Base-by-base conservation (phyloP, 2,888 invertebrate species). In the Mesoligia furuncula region DNA sequence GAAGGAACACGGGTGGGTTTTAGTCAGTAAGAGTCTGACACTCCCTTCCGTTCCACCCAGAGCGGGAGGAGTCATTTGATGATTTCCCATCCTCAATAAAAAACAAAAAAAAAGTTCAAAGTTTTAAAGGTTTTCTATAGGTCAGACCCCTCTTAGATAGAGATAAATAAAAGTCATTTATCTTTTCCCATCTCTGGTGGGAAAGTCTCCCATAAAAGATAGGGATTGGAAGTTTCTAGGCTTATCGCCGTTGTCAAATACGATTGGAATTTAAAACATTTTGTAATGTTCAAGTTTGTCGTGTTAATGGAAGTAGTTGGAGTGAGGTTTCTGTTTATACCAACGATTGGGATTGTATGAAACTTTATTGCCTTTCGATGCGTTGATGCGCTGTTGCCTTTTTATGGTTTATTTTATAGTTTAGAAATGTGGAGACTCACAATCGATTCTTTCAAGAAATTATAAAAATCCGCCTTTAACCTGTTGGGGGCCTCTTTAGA, bases 131-230 rank as follows among this genome's bases (percentile, higher is more conserved):
- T 70, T 36, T 51, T 45, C 15, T 61, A 45, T 57, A 51, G 31
- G 42, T 54, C 62, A 73, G n/a, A n/a, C n/a, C n/a, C n/a, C n/a
- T n/a, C n/a, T n/a, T n/a, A n/a, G n/a, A 65, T 75, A 71, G n/a
- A n/a, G n/a, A 48, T 75, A 31, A 62, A 76, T 67, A 67, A 51
- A 73, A 70, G 67, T 17, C 13, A 7, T 8, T 36, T 79, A 79
- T 70, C 39, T 78, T 51, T 69, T 59, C 45, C 13, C 51, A 73
- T 80, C 45, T 68, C 45, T 77, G 75, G 73, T 85, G 83, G 85
- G 77, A 83, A 81, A 79, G 57, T 81, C 67, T 68, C 57, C 65
- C 77, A 83, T 79, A 79, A 83, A 77, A 80, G 48, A 77, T 77
- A 24, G 7, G 7, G 11, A 42, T 42, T 31, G 31, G 48, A 67